Evolutionary conservation across 2,797 vertebrate species (phyloP), one percentile per base, ranked within the genome.

Genomic region (Hydrocynus forskahlii): DNA sequence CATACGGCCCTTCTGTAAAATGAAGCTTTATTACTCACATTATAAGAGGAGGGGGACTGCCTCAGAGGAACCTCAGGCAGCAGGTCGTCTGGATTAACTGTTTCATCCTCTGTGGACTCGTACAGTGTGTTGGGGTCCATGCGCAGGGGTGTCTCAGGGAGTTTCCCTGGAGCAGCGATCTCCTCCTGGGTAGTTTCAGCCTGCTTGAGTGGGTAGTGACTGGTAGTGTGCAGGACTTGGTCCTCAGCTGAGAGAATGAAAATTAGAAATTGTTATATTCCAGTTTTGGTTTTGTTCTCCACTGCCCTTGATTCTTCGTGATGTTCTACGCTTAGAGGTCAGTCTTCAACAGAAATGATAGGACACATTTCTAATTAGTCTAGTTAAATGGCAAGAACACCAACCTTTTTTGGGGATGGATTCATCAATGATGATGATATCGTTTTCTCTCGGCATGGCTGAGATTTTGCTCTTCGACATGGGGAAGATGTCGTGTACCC

Each of bases 121-220:
- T 89, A 88, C 72, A 93, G 70, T 45, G 89, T 80, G 82, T 89
- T 86, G 0, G 95, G 94, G 2, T 97, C 96, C 93, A 92, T 94
- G 76, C 97, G 94, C 74, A 98, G 94, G 7, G 97, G 97, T 0
- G 97, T 98, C 90, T 99, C 97, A 0, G 97, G 97, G 82, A 99
- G 94, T 84, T 98, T 98, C 45, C 97, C 97, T 5, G 97, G 96
- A 63, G 96, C 91, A 0, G 95, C 94, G 0, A 93, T 92, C 90
- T 97, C 97, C 75, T 98, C 96, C 82, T 96, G 89, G 0, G 97
- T 98, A 72, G 97, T 98, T 81, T 97, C 96, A 2, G 92, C 93
- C 75, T 95, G 95, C 85, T 91, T 92, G 64, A 95, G 84, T 6
- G 95, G 94, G 83, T 97, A 97, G 88, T 96, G 96, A 87, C 96